These are phyloP conservation scores for Tipula vernalis DNA, from an alignment of 2,888 invertebrate species.

Conservation along the genomic window DNA sequence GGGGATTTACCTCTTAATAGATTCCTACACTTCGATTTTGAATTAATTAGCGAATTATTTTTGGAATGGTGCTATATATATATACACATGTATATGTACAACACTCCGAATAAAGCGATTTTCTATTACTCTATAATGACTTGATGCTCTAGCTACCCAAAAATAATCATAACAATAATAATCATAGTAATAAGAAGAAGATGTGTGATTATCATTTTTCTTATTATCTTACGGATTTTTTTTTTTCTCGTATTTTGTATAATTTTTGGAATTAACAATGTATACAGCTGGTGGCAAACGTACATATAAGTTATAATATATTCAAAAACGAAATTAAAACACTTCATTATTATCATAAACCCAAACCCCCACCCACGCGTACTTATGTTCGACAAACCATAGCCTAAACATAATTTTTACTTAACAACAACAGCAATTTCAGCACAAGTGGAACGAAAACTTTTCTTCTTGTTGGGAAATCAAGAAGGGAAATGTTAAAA, in stretches of 20 bases:
- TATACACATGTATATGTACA: neutral
- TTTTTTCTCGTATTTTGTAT: neutral
- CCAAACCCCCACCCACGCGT: neutral
- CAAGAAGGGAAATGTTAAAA: neutral
- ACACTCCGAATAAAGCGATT: neutral
- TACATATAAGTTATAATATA: neutral
- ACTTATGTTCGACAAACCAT: neutral
- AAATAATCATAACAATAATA: neutral
- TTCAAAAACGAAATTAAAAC: neutral
- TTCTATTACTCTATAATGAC: neutral
- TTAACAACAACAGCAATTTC: neutral
- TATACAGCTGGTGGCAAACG: neutral
- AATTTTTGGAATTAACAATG: neutral
- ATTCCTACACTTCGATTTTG: neutral
- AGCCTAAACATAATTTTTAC: neutral
- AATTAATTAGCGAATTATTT: neutral
- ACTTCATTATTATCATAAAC: neutral
- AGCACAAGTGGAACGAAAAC: neutral
- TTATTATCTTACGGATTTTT: neutral
- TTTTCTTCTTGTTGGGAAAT: neutral
- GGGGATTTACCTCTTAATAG: neutral
- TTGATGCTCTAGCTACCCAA: neutral
- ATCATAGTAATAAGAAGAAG: neutral
- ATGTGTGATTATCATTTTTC: neutral
- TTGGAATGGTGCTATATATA: neutral